Base-by-base conservation (phyloP, 2,888 invertebrate genomes). In the Glaucopsyche alexis region DNA sequence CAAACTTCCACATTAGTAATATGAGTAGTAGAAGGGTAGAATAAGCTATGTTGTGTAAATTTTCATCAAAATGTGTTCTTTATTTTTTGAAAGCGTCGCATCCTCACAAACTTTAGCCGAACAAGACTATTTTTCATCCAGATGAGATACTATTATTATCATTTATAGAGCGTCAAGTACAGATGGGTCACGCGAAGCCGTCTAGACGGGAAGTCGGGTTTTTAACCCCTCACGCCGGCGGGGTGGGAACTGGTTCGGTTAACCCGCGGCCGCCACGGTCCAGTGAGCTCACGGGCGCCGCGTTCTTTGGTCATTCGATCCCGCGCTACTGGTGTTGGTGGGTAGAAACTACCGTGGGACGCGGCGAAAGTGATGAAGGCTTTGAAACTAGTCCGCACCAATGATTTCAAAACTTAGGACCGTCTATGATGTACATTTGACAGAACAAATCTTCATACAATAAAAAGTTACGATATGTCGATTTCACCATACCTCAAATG, bases 181-280 rank as follows among this genome's bases (percentile, higher is more conserved):
- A 42, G 42, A 79, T 82, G n/a, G 50, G 50, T 7, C 84, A 84
- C 87, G 85, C 86, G 84, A 85, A 80, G 80, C 79, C 80, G 88
- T 87, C 89, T 88, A 87, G 88, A 86, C 89, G 82, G 89, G 88
- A 87, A 86, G 76, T 55, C 50, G 14, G 72, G 72, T 72, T 72
- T 72, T 72, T 55, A 55, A 67, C 52, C 67, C 67, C 45, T 16
- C 29, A 29, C 19, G 19, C 13, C 13, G 13, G 19, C 47, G 47
- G 69, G 69, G 69, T 69, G 69, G 49, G 69, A 69, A 69, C 69
- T 16, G 69, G 67, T 67, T 19, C 55, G 19, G 55, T 38, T 14
- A 13, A 29, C 60, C 60, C 13, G 60, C 50, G 14, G 50, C 50
- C 49, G 49, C 5, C 55, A 16, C 55, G 55, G 55, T 55, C 55